Conservation (phyloP, 1,140 invertebrate species). For the Drosophila varians region DNA sequence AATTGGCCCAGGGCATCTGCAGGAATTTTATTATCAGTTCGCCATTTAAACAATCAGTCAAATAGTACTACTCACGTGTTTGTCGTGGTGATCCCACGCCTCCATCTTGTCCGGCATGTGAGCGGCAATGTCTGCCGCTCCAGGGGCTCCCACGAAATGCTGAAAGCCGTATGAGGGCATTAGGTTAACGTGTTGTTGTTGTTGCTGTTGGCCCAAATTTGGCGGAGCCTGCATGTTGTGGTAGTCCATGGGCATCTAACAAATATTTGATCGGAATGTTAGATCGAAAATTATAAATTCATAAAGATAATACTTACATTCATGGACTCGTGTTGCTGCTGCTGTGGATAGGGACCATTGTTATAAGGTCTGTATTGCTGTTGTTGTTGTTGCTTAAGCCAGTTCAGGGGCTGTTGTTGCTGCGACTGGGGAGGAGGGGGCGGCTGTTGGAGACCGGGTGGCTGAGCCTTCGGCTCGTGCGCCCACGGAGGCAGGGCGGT, state of each 20-base stretch:
- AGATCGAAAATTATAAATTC: neutral
- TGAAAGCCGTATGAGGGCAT: slow-evolving; percentile 76
- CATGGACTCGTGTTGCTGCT: slow-evolving; percentile 76
- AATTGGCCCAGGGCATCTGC: slow-evolving; percentile 74
- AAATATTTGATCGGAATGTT: no score
- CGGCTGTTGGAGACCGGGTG: slow-evolving; percentile 62
- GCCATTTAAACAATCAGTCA: no score
- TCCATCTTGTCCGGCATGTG: slow-evolving; percentile 80
- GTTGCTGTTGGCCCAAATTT: slow-evolving; percentile 58
- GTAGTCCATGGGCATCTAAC: slow-evolving; percentile 82
- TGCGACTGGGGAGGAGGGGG: slow-evolving; percentile 55
- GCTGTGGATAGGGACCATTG: slow-evolving; percentile 69
- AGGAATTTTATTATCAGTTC: no score
- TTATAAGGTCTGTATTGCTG: slow-evolving; percentile 66
- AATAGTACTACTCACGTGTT: slow-evolving; percentile 67
- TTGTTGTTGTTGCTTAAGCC: slow-evolving; percentile 67
- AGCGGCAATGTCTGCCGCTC: slow-evolving; percentile 53
- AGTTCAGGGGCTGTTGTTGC: slow-evolving; percentile 59
- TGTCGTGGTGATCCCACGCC: slow-evolving; percentile 82
- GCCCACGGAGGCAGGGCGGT: slow-evolving; percentile 54
- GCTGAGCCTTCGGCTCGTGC: slow-evolving; percentile 59
- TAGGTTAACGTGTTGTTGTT: slow-evolving; percentile 65
- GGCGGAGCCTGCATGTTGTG: slow-evolving; percentile 71
- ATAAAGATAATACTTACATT: slow-evolving; percentile 53
- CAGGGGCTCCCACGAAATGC: slow-evolving; percentile 68